Conservation (phyloP, 2,888 invertebrate species). For the Apamea monoglypha region DNA sequence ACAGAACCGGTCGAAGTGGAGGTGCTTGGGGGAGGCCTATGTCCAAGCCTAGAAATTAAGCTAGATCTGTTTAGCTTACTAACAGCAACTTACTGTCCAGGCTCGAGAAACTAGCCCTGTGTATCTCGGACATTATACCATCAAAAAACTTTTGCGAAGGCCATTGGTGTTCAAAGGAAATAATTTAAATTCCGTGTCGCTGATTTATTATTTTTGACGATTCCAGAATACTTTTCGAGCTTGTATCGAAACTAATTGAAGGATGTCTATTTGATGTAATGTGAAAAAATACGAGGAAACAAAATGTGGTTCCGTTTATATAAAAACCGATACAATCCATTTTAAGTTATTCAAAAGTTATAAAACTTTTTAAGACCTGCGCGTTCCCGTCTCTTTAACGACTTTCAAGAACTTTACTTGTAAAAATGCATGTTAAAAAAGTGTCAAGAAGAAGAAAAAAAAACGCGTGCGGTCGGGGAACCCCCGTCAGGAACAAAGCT, state of each 20-base stretch:
- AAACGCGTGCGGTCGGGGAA: too few relatives aligned
- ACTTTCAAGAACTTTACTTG: not conserved
- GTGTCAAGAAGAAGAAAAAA: not conserved
- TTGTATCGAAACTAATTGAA: slow-evolving; percentile 42
- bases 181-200: slow-evolving; percentile 28
- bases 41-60: too few relatives aligned
- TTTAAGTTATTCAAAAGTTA: not conserved
- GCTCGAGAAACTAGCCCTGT: not conserved
- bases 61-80: too few relatives aligned
- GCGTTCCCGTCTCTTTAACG: accelerated
- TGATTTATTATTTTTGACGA: slow-evolving; percentile 50
- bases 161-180: slow-evolving; percentile 12
- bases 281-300: slow-evolving; percentile 1
- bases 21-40: too few relatives aligned
- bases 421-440: not conserved
- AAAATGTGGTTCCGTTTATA: slow-evolving; percentile 33
- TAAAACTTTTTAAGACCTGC: not conserved
- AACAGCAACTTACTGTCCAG: too few relatives aligned
- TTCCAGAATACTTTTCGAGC: slow-evolving; percentile 20
- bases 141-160: not conserved
- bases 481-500: too few relatives aligned
- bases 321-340: too few relatives aligned
- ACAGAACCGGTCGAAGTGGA: too few relatives aligned
- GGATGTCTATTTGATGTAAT: slow-evolving; percentile 16
- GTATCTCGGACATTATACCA: not conserved